Conservation (phyloP, 2,113 vertebrate genomes). For the Tringa solitaria region DNA sequence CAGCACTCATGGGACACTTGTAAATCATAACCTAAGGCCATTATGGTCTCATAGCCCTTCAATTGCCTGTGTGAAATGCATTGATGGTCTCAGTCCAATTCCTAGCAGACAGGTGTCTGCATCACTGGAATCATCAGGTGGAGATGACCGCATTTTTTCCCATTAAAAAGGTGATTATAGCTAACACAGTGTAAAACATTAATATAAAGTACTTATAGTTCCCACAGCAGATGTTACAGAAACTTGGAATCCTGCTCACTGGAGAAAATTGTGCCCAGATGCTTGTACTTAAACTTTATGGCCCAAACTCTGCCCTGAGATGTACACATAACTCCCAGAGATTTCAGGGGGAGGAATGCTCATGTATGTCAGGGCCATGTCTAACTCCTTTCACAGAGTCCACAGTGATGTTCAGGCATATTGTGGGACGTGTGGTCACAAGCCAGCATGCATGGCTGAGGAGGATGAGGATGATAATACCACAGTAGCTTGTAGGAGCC, state of each 20-base stretch:
- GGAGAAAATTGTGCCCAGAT: conserved; percentile 70
- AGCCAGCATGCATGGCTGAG: background rate
- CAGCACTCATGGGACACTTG: background rate
- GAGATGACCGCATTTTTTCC: conserved; percentile 60
- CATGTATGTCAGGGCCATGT: background rate
- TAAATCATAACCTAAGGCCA: background rate
- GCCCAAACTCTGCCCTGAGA: conserved; percentile 36
- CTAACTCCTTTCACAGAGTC: background rate
- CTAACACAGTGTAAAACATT: conserved; percentile 59
- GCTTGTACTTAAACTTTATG: conserved; percentile 65
- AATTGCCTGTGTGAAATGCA: background rate
- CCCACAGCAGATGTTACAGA: conserved; percentile 70
- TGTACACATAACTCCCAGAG: conserved; percentile 27
- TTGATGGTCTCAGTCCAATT: conserved; percentile 10
- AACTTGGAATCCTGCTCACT: conserved; percentile 59
- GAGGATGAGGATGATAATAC: background rate
- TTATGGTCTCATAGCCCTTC: background rate
- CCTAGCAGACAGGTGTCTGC: conserved; percentile 43
- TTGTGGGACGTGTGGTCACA: background rate
- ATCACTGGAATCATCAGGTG: conserved; percentile 53
- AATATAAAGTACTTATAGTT: conserved; percentile 67
- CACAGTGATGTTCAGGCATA: background rate
- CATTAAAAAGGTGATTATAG: conserved; percentile 65
- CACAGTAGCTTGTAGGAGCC: background rate
- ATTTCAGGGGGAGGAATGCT: background rate